Percentiles rank a stretch among this genome's conserved stretches.
These are phyloP conservation scores for Zalophus californianus DNA, from an alignment of 2,797 vertebrate species.

Conservation along the genomic window DNA sequence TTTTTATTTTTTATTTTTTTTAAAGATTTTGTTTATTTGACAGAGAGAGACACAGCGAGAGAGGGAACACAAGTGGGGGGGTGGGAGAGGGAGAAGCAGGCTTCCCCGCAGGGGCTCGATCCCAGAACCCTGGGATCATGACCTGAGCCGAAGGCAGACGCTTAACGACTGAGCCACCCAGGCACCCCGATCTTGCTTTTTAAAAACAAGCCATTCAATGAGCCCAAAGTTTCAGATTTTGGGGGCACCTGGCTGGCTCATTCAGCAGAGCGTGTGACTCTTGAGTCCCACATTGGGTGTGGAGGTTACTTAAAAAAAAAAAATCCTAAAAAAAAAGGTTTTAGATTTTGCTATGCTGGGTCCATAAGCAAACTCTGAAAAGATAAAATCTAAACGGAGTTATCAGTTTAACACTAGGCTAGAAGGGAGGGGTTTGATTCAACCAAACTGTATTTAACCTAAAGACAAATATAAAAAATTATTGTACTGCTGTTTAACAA, in stretches of 20 bases:
- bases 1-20: no score
- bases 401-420: not conserved
- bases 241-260: not conserved
- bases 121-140: no score
- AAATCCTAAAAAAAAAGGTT: not conserved
- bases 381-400: not conserved
- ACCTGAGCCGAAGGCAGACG: no score
- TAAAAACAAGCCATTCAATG: not conserved
- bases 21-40: no score
- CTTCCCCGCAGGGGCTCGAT: no score
- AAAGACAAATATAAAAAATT: slow-evolving; percentile 69
- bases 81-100: no score
- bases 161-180: no score
- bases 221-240: not conserved
- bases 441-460: slow-evolving; percentile 30
- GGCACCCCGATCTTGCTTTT: not conserved
- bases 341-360: not conserved
- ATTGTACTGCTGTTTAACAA: slow-evolving; percentile 3
- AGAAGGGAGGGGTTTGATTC: not conserved
- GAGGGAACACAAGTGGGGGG: no score
- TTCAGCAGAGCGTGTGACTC: not conserved
- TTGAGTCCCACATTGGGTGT: not conserved
- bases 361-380: slow-evolving; percentile 29
- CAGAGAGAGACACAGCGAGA: no score
- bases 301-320: not conserved